These are phyloP conservation scores for Chloroceryle inda DNA, from an alignment of 2,797 vertebrate species.

Conservation along the genomic window DNA sequence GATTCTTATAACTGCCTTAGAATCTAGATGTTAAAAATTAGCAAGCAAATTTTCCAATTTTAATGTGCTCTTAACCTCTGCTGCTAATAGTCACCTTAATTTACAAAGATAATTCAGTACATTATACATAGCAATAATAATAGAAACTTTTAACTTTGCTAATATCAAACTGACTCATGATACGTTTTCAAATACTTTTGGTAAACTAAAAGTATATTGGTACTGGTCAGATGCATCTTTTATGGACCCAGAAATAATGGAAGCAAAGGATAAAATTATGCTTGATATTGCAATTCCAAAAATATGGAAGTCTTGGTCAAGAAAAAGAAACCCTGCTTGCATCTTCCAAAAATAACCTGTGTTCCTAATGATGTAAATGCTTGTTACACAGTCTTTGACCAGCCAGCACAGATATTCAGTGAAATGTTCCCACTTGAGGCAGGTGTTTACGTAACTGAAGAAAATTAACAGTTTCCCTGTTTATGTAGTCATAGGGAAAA, in stretches of 20 bases:
- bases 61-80: background rate
- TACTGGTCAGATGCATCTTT: background rate
- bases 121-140: background rate
- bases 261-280: background rate
- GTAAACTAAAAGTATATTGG: background rate
- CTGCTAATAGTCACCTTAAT: background rate
- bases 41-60: background rate
- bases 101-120: background rate
- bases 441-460: background rate
- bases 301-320: background rate
- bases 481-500: background rate
- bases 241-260: background rate
- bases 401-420: background rate
- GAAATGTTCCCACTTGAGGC: background rate
- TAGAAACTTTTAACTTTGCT: background rate
- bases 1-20: background rate
- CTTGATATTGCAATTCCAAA: background rate
- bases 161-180: background rate
- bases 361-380: background rate
- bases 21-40: background rate
- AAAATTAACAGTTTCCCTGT: conserved; percentile 3
- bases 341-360: background rate
- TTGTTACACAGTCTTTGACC: background rate
- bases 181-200: background rate
- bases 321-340: background rate